Base-by-base conservation (phyloP, 2,797 vertebrate genomes). In the Mycteria americana region DNA sequence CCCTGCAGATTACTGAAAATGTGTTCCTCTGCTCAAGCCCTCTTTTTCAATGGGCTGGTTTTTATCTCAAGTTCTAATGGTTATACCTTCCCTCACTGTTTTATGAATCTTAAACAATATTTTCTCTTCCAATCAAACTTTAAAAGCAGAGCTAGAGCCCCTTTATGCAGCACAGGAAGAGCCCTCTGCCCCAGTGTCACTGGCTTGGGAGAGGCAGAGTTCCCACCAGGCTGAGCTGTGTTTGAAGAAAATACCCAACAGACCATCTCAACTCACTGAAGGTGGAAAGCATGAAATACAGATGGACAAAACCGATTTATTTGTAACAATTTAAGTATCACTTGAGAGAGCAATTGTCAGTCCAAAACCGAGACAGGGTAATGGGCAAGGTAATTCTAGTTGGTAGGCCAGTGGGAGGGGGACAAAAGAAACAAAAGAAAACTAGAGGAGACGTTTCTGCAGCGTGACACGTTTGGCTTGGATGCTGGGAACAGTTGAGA, bases 281-380 rank as follows among this genome's bases (percentile, higher is more conserved):
- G 18, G 28, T 21, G 2, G 45, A 77, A 94, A 92, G 4, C 19
- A 24, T 23, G 46, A 88, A 89, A 80, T 4, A 1, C 7, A 45
- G 56, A 64, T 1, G 1, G 35, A 60, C 11, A 64, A 80, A 83
- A 43, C 0, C 0, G 0, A 17, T 86, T 74, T 48, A 9, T 77
- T 81, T 78, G 33, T 54, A 81, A 9, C 11, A 78, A 18, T 5
- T 43, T 27, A 43, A 82, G 14, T 35, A 24, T 51, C 33, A 48
- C 27, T 33, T 33, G 33, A 48, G 39, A 65, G 8, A n/a, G 18
- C 6, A 84, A 24, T 3, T 88, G 6, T 28, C 24, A 59, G 35
- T 54, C 39, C 39, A 82, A 95, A 94, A 76, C 13, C 50, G 73
- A 51, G 57, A 39, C 0, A 2, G n/a, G 5, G 39, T 39, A 88